Conservation (phyloP, 2,888 invertebrate species). For the Boloria selene region DNA sequence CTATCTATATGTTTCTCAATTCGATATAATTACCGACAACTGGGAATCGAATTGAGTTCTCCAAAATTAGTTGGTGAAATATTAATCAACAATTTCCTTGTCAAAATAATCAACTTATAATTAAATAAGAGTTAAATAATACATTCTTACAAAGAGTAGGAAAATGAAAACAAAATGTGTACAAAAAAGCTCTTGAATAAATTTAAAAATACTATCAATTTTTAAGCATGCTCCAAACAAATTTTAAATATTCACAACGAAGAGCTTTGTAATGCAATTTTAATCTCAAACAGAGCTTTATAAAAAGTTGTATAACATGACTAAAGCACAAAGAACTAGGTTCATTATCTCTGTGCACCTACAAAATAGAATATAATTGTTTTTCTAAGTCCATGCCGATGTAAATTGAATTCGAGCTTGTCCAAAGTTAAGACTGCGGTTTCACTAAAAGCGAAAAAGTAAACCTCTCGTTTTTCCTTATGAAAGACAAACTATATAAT, state of each 20-base stretch:
- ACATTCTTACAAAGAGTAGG: too few relatives aligned
- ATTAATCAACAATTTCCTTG: too few relatives aligned
- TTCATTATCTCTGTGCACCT: conserved; percentile 14
- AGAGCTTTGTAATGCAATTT: conserved; percentile 3
- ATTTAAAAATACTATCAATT: background rate
- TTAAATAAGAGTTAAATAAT: too few relatives aligned
- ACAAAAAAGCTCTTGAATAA: too few relatives aligned
- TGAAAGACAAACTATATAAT: too few relatives aligned
- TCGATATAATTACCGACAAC: too few relatives aligned
- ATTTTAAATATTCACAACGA: background rate
- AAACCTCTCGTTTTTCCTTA: background rate
- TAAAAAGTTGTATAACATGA: background rate
- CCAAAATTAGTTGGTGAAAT: too few relatives aligned
- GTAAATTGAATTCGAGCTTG: conserved; percentile 34
- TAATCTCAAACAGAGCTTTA: background rate
- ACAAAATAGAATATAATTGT: conserved; percentile 34
- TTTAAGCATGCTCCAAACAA: background rate
- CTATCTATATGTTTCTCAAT: too few relatives aligned
- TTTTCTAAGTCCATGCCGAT: conserved; percentile 33
- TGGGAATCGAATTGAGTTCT: too few relatives aligned
- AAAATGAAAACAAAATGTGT: too few relatives aligned
- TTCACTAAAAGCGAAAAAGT: conserved; percentile 13
- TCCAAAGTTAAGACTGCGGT: conserved; percentile 11
- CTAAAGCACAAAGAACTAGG: background rate
- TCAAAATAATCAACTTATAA: too few relatives aligned